A percentile compares a stretch with the other conserved stretches of the same genome.
Evolutionary conservation across 2,797 vertebrate species (phyloP).

Genomic region (Neosalanx taihuensis): DNA sequence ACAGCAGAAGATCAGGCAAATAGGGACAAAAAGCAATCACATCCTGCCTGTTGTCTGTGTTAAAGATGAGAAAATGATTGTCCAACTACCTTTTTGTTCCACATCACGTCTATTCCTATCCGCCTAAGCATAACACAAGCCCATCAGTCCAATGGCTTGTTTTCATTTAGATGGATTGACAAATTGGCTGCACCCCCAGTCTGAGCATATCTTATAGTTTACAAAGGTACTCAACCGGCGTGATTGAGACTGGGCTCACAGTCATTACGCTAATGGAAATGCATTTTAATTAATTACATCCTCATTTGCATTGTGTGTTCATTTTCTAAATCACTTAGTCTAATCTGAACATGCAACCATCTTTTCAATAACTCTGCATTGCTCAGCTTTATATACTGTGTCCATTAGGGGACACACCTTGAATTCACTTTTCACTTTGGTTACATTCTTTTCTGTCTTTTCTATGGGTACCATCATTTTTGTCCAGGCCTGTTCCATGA

Average conservation of each 20-base stretch:
- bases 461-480: too few relatives aligned
- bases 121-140: slow-evolving; percentile 19
- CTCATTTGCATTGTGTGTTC: slow-evolving; percentile 74
- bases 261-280: slow-evolving; percentile 74
- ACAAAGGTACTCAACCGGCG: slow-evolving; percentile 58
- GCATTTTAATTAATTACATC: slow-evolving; percentile 73
- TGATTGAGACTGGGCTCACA: slow-evolving; percentile 62
- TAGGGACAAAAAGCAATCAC: slow-evolving; percentile 17
- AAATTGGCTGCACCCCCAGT: slow-evolving; percentile 58
- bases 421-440: too few relatives aligned
- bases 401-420: too few relatives aligned
- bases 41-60: background rate
- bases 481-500: too few relatives aligned
- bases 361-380: too few relatives aligned
- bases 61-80: background rate
- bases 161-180: slow-evolving; percentile 37
- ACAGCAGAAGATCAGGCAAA: slow-evolving; percentile 24
- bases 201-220: slow-evolving; percentile 51
- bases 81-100: background rate
- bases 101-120: slow-evolving; percentile 16
- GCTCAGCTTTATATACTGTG: too few relatives aligned
- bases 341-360: slow-evolving; percentile 50
- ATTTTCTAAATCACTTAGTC: slow-evolving; percentile 69
- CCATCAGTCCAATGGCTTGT: slow-evolving; percentile 25
- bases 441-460: too few relatives aligned